Percentiles rank a stretch among this genome's conserved stretches.
Conservation (phyloP, 2,113 vertebrate genomes). For the Lutjanus erythropterus region DNA sequence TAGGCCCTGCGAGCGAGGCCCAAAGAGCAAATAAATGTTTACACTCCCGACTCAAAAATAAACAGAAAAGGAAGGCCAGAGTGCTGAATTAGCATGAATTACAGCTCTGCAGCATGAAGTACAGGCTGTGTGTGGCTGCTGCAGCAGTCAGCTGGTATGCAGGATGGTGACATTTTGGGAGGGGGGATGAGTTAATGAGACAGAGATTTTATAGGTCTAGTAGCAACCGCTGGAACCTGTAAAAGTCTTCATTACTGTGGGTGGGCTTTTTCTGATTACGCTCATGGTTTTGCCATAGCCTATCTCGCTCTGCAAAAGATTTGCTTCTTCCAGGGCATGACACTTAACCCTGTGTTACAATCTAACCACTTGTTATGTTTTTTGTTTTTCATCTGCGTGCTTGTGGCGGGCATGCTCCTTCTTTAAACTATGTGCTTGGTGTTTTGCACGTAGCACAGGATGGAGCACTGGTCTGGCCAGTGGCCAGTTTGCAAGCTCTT, state of each 20-base stretch:
- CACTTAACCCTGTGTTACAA: no score
- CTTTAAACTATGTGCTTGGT: not conserved
- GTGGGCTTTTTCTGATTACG: slow-evolving; percentile 19
- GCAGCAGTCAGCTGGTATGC: slow-evolving; percentile 23
- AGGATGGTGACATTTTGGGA: slow-evolving; percentile 21
- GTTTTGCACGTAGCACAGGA: not conserved
- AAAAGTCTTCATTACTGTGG: slow-evolving; percentile 21
- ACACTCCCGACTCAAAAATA: slow-evolving; percentile 63
- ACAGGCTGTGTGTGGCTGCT: slow-evolving; percentile 50
- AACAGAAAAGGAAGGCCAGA: slow-evolving; percentile 51
- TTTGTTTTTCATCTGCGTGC: not conserved
- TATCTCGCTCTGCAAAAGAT: not conserved
- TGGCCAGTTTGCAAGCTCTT: not conserved
- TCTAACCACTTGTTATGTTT: not conserved
- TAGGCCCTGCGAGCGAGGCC: slow-evolving; percentile 40
- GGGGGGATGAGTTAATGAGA: slow-evolving; percentile 12
- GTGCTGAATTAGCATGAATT: slow-evolving; percentile 53
- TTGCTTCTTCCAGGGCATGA: not conserved
- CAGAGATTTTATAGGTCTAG: slow-evolving; percentile 25
- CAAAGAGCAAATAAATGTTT: slow-evolving; percentile 77
- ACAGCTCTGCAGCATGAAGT: slow-evolving; percentile 51
- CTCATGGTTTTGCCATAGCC: not conserved
- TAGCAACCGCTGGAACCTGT: slow-evolving; percentile 18
- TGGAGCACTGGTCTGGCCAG: not conserved
- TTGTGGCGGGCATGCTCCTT: not conserved